Percentiles rank a stretch among this genome's conserved stretches.
phyloP scores from a whole-genome alignment of 2,113 vertebrate genomes.

The Brachyistius frenatus region DNA sequence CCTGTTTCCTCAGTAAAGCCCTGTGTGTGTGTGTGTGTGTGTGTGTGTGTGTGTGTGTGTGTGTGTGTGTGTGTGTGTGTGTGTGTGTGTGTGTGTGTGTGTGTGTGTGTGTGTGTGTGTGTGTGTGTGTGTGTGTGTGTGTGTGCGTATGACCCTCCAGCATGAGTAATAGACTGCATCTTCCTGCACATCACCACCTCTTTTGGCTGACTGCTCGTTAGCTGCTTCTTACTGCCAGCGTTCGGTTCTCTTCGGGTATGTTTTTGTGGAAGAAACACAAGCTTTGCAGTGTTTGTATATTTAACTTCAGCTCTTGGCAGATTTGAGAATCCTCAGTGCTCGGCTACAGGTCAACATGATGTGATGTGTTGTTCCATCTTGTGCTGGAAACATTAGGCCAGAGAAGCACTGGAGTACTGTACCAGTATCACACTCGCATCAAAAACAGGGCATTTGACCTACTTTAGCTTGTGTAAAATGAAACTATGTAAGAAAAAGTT shows the following conservation, averaged over 20 bases:
- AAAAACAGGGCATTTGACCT: neutral
- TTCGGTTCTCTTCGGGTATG: neutral
- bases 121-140: too few species aligned
- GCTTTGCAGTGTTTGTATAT: neutral
- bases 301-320: neutral
- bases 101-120: neutral
- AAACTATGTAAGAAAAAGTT: neutral
- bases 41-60: too few species aligned
- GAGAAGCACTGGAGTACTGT: neutral
- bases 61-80: neutral
- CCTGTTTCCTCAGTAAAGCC: neutral
- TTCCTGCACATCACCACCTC: slow-evolving; percentile 12
- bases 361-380: neutral
- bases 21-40: neutral
- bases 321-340: neutral
- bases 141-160: slow-evolving; percentile 1
- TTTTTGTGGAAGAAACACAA: neutral
- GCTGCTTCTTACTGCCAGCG: slow-evolving; percentile 7
- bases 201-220: neutral
- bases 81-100: neutral
- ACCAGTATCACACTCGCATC: neutral
- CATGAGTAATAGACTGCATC: slow-evolving; percentile 29
- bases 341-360: neutral
- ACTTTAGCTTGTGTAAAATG: slow-evolving; percentile 7
- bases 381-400: neutral